Conservation (phyloP, 2,797 vertebrate species). For the Clamator glandarius region DNA sequence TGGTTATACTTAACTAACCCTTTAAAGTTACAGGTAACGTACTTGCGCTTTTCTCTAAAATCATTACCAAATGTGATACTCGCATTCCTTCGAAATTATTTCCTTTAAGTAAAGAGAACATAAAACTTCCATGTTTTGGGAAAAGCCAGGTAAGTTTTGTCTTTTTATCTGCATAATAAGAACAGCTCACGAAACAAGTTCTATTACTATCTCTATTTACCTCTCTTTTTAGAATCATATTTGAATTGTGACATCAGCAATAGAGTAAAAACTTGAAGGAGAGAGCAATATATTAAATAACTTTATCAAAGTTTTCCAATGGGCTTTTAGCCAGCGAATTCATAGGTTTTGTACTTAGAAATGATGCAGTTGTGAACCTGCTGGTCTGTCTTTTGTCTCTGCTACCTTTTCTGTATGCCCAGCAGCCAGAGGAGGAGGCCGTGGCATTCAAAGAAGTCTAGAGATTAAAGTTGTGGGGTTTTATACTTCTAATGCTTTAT, state of each 20-base stretch:
- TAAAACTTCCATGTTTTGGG: neutral
- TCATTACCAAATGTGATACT: neutral
- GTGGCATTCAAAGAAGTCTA: neutral
- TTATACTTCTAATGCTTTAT: neutral
- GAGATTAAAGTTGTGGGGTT: neutral
- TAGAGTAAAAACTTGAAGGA: neutral
- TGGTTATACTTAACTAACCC: neutral
- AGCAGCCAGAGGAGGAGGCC: neutral
- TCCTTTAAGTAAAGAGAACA: neutral
- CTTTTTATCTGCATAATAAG: neutral
- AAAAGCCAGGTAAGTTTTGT: slow-evolving; percentile 23
- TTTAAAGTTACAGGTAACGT: neutral
- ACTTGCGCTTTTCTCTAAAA: neutral
- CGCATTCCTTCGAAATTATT: neutral
- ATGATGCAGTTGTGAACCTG: neutral
- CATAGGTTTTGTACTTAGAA: neutral
- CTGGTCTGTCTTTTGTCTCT: neutral
- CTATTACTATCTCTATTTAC: neutral
- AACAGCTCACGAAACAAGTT: neutral
- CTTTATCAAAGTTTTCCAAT: neutral
- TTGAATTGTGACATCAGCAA: neutral
- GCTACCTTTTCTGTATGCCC: neutral
- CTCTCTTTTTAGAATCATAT: neutral
- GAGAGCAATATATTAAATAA: neutral
- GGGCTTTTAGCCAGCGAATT: neutral